These are phyloP conservation scores for Idaea dimidiata DNA, from an alignment of 2,888 invertebrate species.

Conservation along the genomic window DNA sequence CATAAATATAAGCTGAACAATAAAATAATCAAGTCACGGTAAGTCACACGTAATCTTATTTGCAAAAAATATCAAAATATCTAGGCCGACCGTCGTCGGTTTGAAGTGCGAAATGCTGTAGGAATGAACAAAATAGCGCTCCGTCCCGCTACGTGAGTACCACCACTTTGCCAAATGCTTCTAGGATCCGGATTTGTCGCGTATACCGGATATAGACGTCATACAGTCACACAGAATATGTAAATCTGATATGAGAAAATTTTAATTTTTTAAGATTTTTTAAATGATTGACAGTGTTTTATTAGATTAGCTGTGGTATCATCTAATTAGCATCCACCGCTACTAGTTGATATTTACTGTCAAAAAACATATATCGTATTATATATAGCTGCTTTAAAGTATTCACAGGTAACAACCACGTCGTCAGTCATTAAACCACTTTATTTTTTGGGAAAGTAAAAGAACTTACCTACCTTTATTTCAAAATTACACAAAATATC, in stretches of 20 bases:
- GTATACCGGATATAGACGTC: slow-evolving; percentile 51
- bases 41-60: not conserved
- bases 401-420: too few relatives aligned
- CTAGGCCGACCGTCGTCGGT: slow-evolving; percentile 33
- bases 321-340: too few relatives aligned
- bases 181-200: slow-evolving; percentile 66
- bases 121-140: slow-evolving; percentile 57
- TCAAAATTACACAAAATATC: too few relatives aligned
- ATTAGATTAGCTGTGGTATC: too few relatives aligned
- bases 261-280: too few relatives aligned
- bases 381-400: too few relatives aligned
- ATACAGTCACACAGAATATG: slow-evolving; percentile 38
- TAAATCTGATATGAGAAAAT: slow-evolving; percentile 13
- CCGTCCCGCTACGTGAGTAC: slow-evolving; percentile 47
- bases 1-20: not conserved
- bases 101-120: slow-evolving; percentile 73
- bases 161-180: slow-evolving; percentile 72
- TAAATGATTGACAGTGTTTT: too few relatives aligned
- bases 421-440: too few relatives aligned
- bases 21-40: not conserved
- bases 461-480: too few relatives aligned
- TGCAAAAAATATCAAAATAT: slow-evolving; percentile 19
- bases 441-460: too few relatives aligned
- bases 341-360: too few relatives aligned
- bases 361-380: too few relatives aligned